Evolutionary conservation across 1,140 invertebrate species (phyloP).

Genomic region (Heliconius hermathena): DNA sequence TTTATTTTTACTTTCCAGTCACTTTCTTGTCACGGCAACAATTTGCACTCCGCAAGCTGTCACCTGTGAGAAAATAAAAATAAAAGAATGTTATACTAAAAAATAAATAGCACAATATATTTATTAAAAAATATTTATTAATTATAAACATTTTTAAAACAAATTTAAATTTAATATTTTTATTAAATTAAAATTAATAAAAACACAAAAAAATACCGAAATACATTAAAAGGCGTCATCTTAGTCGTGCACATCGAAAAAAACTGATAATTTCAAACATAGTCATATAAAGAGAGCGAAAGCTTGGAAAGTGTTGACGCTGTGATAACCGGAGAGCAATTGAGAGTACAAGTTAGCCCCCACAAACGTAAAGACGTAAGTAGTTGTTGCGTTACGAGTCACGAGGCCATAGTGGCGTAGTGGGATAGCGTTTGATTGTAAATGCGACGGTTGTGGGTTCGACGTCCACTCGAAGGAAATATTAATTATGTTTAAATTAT

Average conservation of each 20-base stretch:
- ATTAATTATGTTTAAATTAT: not conserved
- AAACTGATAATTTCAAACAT: not conserved
- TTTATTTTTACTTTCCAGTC: conserved; percentile 45
- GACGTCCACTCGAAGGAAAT: not conserved
- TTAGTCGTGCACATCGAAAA: not conserved
- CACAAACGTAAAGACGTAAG: conserved; percentile 65
- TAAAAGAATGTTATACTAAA: not conserved
- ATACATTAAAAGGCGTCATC: not conserved
- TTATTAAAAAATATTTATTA: not conserved
- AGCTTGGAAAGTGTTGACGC: conserved; percentile 71
- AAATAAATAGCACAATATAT: not conserved
- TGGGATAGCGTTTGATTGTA: not conserved
- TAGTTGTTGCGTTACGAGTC: conserved; percentile 40
- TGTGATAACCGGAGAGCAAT: conserved; percentile 56
- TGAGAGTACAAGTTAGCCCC: conserved; percentile 54
- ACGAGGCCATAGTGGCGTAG: conserved; percentile 10
- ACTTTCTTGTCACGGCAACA: conserved; percentile 58
- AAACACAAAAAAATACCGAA: not conserved
- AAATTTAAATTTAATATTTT: not conserved
- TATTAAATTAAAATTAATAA: not conserved
- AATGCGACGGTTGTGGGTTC: not conserved
- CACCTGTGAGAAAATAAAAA: conserved; percentile 63
- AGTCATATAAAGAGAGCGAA: conserved; percentile 56
- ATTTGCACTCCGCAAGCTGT: conserved; percentile 70
- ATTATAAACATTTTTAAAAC: not conserved